These are phyloP conservation scores for Pelagia noctiluca DNA, from an alignment of 30 jellyfish, hydroid and myxozoan genomes.

Conservation along the genomic window DNA sequence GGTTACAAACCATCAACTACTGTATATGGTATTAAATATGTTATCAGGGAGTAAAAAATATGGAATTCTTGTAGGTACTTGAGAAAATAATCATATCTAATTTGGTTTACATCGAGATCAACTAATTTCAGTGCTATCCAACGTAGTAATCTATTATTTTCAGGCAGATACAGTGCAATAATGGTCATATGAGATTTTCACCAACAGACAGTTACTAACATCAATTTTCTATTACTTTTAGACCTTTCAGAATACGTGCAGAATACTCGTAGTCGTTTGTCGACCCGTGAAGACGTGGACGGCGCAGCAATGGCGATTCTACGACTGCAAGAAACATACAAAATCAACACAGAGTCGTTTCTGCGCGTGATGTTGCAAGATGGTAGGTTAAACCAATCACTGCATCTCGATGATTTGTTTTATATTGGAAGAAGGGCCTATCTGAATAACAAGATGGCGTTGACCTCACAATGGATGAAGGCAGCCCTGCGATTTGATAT, in stretches of 20 bases:
- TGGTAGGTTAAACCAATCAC: neutral
- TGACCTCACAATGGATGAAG: slow-evolving; percentile 58
- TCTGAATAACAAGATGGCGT: slow-evolving; percentile 14
- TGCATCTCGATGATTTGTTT: slow-evolving; percentile 46
- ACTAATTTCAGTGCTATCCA: no score
- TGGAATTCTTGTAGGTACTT: no score
- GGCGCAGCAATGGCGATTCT: slow-evolving; percentile 89
- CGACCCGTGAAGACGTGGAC: slow-evolving; percentile 58
- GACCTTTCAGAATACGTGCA: slow-evolving; percentile 17
- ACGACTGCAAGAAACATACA: slow-evolving; percentile 83
- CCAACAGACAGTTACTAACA: no score
- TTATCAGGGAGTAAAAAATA: no score
- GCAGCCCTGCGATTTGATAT: slow-evolving; percentile 27
- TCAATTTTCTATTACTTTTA: no score
- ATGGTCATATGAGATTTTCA: no score
- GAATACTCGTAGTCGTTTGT: slow-evolving; percentile 16
- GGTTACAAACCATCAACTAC: no score
- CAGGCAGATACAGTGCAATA: no score
- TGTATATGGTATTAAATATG: no score
- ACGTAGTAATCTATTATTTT: no score
- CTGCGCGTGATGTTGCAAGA: slow-evolving; percentile 1
- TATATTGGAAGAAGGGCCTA: slow-evolving; percentile 49
- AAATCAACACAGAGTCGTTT: slow-evolving; percentile 65
- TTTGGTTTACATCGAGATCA: no score
- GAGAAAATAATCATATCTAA: no score